Base-by-base conservation (phyloP, 2,888 invertebrate species). In the Rosalia funebris region DNA sequence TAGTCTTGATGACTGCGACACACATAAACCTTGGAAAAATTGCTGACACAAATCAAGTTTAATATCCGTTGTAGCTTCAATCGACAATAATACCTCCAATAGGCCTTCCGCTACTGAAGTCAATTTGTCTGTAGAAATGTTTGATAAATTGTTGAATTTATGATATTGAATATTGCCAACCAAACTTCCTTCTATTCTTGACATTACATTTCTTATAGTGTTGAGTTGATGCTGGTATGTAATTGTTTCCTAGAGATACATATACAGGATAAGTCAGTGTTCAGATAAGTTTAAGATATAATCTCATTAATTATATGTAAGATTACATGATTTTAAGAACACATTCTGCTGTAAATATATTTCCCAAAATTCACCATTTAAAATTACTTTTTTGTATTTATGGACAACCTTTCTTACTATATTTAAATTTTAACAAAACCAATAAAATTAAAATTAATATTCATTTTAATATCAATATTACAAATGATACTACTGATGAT, bases 171-270 rank as follows among this genome's bases (percentile, higher is more conserved):
- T 59, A 10, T 19, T 60, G 3, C 46, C 60, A 36, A 45, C 58
- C n/a, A 66, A 55, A 46, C 70, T 70, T 3, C 86, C 85, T 78
- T 92, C 92, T 20, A 96, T 83, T 57, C 92, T 87, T 61, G 86
- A 84, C 79, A 94, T 86, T 14, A 93, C 90, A 74, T 89, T 89
- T 50, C 88, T 86, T 34, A 95, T 91, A 0, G 93, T 88, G 80
- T 96, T 96, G 55, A 95, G 81, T 81, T 96, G 96, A 66, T 93
- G 91, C 81, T 96, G 96, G 46, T 95, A 87, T 70, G 91, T 90
- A 71, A 94, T 87, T 75, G 95, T 95, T 82, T 95, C 95, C 86
- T 91, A 79, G n/a, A n/a, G n/a, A n/a, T n/a, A n/a, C 72, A 77
- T 5, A 25, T 25, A 25, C 25, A 25, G 7, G 7, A 25, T 25